A percentile compares a stretch with the other conserved stretches of the same genome.
phyloP scores from a whole-genome alignment of 2,797 vertebrate species.

The Dicrostonyx torquatus region DNA sequence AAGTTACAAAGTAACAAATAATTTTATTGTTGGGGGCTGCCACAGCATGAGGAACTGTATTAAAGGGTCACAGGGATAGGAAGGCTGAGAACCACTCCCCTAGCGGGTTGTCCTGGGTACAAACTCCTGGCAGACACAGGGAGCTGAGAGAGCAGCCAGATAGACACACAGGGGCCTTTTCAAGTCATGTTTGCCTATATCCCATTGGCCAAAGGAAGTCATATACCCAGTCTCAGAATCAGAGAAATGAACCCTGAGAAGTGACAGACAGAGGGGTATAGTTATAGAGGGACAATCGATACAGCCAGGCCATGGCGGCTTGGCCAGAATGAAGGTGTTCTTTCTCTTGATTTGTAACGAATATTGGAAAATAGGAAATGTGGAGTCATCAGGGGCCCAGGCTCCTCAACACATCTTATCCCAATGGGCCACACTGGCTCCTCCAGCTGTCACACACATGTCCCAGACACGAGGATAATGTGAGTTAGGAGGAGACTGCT shows the following conservation, averaged over 20 bases:
- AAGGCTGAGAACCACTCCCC: not conserved
- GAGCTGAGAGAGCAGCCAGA: not conserved
- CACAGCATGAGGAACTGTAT: not conserved
- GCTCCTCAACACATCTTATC: not conserved
- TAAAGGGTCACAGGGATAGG: not conserved
- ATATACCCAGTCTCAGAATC: not conserved
- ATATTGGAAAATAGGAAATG: not conserved
- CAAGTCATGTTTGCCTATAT: not conserved
- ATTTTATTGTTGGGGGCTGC: not conserved
- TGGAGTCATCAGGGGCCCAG: not conserved
- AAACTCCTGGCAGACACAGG: not conserved
- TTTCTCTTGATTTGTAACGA: not conserved
- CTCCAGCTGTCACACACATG: not conserved
- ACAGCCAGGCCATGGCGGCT: not conserved
- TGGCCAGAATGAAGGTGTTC: not conserved
- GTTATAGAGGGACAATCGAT: not conserved
- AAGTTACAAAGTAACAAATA: not conserved
- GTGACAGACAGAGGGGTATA: not conserved
- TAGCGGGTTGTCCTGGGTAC: not conserved
- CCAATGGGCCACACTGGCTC: conserved; percentile 6
- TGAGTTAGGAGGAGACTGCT: not conserved
- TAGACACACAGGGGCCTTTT: not conserved
- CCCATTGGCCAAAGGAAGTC: not conserved
- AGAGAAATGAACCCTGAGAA: not conserved
- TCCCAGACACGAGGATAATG: not conserved